These are phyloP conservation scores for Steinernema carpocapsae DNA, from an alignment of 2,888 invertebrate species.

Conservation along the genomic window DNA sequence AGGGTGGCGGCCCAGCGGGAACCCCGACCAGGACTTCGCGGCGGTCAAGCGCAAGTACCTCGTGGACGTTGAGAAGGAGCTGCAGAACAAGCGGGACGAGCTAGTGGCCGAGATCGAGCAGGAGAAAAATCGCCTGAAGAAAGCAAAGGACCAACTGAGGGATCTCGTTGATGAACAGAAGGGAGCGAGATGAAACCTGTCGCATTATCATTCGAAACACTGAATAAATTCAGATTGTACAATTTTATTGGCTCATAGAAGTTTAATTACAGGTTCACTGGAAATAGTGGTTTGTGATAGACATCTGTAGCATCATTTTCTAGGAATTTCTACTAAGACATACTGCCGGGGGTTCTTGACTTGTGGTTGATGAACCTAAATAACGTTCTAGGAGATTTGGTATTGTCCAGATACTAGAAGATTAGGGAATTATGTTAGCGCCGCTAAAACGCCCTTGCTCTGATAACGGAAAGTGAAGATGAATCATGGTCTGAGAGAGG, in stretches of 20 bases:
- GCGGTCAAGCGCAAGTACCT: neutral
- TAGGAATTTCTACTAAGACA: neutral
- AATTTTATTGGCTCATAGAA: conserved; percentile 15
- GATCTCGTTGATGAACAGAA: neutral
- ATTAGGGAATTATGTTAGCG: conserved; percentile 1
- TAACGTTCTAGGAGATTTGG: too few relatives aligned
- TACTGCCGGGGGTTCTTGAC: neutral
- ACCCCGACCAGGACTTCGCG: neutral
- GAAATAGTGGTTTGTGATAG: conserved; percentile 25
- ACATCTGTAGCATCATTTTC: conserved; percentile 21
- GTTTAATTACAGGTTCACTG: conserved; percentile 16
- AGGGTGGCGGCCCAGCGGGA: conserved; percentile 21
- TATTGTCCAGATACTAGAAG: neutral
- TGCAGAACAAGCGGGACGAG: neutral
- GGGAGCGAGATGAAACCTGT: neutral
- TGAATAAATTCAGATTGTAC: neutral
- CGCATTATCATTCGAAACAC: neutral
- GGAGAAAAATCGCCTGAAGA: conserved; percentile 4
- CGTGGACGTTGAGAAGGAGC: neutral
- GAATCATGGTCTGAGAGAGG: neutral
- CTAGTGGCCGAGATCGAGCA: neutral
- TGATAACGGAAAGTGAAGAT: conserved; percentile 14
- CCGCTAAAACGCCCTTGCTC: conserved; percentile 29
- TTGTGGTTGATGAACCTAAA: too few relatives aligned
- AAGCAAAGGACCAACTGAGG: neutral